Base-by-base conservation (phyloP, 2,888 invertebrate genomes). In the Aphodius granarius region DNA sequence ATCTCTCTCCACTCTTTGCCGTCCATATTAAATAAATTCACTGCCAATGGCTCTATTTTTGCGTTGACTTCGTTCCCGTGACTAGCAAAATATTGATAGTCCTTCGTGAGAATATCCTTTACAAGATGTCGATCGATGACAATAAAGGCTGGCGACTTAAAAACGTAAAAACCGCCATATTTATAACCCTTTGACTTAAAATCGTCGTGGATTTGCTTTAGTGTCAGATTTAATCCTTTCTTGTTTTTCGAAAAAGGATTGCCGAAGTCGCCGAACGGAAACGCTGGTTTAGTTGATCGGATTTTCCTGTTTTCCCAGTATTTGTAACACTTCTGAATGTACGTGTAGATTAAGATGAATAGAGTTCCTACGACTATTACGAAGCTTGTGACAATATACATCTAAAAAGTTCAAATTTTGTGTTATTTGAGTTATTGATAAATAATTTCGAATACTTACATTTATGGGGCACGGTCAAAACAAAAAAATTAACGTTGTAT, bases 21-120 rank as follows among this genome's bases (percentile, higher is more conserved):
- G 5, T 73, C 73, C n/a, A 75, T 63, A 70, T 70, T 75, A 16
- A 75, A 75, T 16, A 75, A 68, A 23, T 75, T 72, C 4, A 73
- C 72, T 5, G 66, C 68, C n/a, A 75, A 70, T 2, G 75, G 75
- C 21, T 75, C 75, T 2, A 43, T 71, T 15, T 72, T 66, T 5
- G 18, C 75, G 16, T 75, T 22, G 4, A 20, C 19, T 3, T 65
- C n/a, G 3, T 21, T n/a, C 0, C 91, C 91, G 68, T 91, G 90
- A 73, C 91, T 90, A 82, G 89, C 89, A 77, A 92, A 92, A 81
- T 89, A 85, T 3, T 85, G 86, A 77, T 91, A 92, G 79, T 92
- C 91, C 78, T 88, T 89, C 43, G 89, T 88, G 80, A 91, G 81
- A 18, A 92, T 85, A 66, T 87, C 86, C 68, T 80, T 80, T 23